A percentile compares a stretch with the other conserved stretches of the same genome.
Conservation (phyloP, 2,888 invertebrate genomes). For the Onthophagus sagittarius region DNA sequence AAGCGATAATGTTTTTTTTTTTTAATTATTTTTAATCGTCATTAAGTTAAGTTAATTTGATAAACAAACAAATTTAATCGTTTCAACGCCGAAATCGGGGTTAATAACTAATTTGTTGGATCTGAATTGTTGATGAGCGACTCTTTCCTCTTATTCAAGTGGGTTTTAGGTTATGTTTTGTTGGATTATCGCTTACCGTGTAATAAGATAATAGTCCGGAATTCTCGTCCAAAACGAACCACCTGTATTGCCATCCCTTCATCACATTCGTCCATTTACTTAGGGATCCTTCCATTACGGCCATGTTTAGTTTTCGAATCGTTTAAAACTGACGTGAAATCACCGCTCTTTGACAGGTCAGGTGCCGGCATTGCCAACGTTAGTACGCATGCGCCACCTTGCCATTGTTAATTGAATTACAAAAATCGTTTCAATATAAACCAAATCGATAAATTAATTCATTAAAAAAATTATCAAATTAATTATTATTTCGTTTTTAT, state of each 20-base stretch:
- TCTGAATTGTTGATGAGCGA: not conserved
- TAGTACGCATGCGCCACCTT: not conserved
- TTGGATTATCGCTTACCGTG: slow-evolving; percentile 66
- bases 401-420: not conserved
- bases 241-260: slow-evolving; percentile 99
- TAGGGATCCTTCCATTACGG: slow-evolving; percentile 85
- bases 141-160: slow-evolving; percentile 1
- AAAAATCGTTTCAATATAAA: not conserved
- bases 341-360: slow-evolving; percentile 19
- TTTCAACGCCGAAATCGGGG: too few species aligned
- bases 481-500: too few species aligned
- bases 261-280: slow-evolving; percentile 98
- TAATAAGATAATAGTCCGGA: slow-evolving; percentile 95
- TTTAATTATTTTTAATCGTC: too few species aligned
- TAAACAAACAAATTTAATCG: too few species aligned
- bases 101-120: too few species aligned
- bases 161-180: slow-evolving; percentile 20
- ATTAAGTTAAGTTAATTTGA: too few species aligned
- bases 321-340: slow-evolving; percentile 29
- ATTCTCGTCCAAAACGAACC: slow-evolving; percentile 98
- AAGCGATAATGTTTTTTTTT: too few species aligned
- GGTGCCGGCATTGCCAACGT: slow-evolving; percentile 14
- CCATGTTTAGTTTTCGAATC: slow-evolving; percentile 41
- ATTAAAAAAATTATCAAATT: not conserved
- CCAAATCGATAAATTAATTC: not conserved